Percentiles rank a stretch among this genome's conserved stretches.
These are phyloP conservation scores for Drosophila hydei DNA, from an alignment of 1,140 invertebrate genomes.

Conservation along the genomic window DNA sequence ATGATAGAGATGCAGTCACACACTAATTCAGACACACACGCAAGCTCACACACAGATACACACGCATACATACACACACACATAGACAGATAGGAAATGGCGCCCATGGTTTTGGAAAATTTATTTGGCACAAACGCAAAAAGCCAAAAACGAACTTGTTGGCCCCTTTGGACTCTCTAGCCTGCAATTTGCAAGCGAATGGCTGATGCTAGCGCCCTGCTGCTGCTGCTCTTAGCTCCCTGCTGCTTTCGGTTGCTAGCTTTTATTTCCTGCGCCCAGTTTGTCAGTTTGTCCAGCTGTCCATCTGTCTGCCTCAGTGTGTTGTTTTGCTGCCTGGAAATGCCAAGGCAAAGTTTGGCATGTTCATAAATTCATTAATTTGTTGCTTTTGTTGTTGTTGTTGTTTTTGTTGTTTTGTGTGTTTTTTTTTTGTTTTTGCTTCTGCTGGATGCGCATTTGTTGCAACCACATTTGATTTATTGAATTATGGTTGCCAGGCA, in stretches of 20 bases:
- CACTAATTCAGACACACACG: slow-evolving; percentile 19
- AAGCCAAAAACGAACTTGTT: slow-evolving; percentile 56
- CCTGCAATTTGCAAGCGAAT: slow-evolving; percentile 64
- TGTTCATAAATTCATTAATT: slow-evolving; percentile 82
- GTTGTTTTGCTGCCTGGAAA: slow-evolving; percentile 51
- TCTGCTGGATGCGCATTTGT: slow-evolving; percentile 27
- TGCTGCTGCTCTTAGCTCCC: slow-evolving; percentile 32
- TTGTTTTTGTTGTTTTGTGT: slow-evolving; percentile 12
- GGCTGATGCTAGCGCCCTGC: background rate
- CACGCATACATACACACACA: slow-evolving; percentile 16
- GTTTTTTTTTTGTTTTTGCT: slow-evolving; percentile 1
- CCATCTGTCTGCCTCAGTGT: slow-evolving; percentile 27
- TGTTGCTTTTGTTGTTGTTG: slow-evolving; percentile 50
- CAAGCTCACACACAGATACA: slow-evolving; percentile 10
- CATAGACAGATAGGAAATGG: slow-evolving; percentile 20
- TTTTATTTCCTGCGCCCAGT: slow-evolving; percentile 62
- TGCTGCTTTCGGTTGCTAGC: slow-evolving; percentile 41
- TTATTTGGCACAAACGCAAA: slow-evolving; percentile 70
- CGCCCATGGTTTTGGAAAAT: slow-evolving; percentile 50
- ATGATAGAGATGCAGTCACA: slow-evolving; percentile 52
- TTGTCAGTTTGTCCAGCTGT: slow-evolving; percentile 38
- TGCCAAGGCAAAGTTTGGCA: slow-evolving; percentile 67
- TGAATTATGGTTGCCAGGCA: slow-evolving; percentile 71
- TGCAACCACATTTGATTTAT: slow-evolving; percentile 78
- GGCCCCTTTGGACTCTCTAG: slow-evolving; percentile 35